phyloP scores from a whole-genome alignment of 2,113 vertebrate species.

The Corythaixoides concolor region DNA sequence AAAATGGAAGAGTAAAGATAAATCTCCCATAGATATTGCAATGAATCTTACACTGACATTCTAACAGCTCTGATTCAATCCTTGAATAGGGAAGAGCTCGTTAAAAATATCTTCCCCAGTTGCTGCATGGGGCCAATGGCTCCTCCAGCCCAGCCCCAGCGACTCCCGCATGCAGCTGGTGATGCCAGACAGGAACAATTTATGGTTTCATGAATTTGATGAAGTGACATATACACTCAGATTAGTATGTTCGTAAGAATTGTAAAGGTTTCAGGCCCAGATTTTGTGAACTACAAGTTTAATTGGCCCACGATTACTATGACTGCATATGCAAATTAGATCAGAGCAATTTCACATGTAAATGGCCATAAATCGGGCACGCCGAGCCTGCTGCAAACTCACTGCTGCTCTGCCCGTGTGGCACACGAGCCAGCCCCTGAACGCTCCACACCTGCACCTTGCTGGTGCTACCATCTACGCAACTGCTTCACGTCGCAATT shows the following conservation, averaged over 20 bases:
- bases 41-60: slow-evolving; percentile 64
- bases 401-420: background rate
- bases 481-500: accelerated
- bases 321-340: slow-evolving; percentile 53
- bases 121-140: slow-evolving; percentile 51
- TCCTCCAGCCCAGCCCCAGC: slow-evolving; percentile 52
- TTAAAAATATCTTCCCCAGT: slow-evolving; percentile 63
- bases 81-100: slow-evolving; percentile 63
- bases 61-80: slow-evolving; percentile 62
- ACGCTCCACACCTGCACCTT: background rate
- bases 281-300: slow-evolving; percentile 60
- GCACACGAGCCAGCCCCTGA: background rate
- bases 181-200: slow-evolving; percentile 60
- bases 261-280: slow-evolving; percentile 52
- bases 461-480: background rate
- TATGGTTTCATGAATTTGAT: slow-evolving; percentile 70
- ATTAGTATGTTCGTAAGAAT: slow-evolving; percentile 51
- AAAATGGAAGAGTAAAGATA: slow-evolving; percentile 53
- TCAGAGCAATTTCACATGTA: slow-evolving; percentile 47
- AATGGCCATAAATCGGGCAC: slow-evolving; percentile 33
- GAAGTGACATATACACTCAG: slow-evolving; percentile 60
- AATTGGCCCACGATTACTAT: slow-evolving; percentile 48
- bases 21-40: slow-evolving; percentile 60
- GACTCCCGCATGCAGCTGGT: slow-evolving; percentile 39
- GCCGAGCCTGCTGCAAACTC: background rate